These are phyloP conservation scores for Thripadectes ignobilis DNA, from an alignment of 2,797 vertebrate species.

Conservation along the genomic window DNA sequence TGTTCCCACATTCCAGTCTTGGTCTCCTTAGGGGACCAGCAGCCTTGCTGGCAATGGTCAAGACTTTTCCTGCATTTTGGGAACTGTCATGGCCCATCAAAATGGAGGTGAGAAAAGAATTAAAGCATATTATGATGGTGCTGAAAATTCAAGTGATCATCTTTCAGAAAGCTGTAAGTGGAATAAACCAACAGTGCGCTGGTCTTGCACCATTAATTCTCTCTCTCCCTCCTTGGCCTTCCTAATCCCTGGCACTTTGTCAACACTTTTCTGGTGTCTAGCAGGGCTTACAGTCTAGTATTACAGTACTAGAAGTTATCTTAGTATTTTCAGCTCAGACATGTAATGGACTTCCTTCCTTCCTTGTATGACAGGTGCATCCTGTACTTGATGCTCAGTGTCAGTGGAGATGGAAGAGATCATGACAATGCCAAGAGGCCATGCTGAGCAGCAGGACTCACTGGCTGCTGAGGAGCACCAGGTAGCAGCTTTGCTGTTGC, in stretches of 20 bases:
- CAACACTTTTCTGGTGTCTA: neutral
- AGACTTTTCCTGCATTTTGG: neutral
- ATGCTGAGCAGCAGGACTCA: conserved; percentile 37
- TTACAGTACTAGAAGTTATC: neutral
- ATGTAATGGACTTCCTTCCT: neutral
- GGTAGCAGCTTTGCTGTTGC: conserved; percentile 74
- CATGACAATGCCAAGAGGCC: neutral
- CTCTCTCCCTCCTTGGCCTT: neutral
- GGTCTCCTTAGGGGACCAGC: neutral
- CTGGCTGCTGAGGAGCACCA: conserved; percentile 74
- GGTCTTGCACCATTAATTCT: neutral
- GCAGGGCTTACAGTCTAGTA: neutral
- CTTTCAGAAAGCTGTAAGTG: neutral
- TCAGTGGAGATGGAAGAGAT: neutral
- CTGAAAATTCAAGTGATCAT: neutral
- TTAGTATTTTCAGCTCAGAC: neutral
- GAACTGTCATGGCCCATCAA: neutral
- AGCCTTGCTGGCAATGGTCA: neutral
- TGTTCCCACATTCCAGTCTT: neutral
- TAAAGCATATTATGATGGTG: neutral
- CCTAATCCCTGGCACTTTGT: neutral
- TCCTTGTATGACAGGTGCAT: neutral
- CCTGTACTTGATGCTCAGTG: fast-evolving
- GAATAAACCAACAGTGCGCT: neutral
- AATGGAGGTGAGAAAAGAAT: neutral